Evolutionary conservation across 1,140 invertebrate genomes (phyloP), one percentile per base, ranked within the genome.

Genomic region (Lepidurus couesii): DNA sequence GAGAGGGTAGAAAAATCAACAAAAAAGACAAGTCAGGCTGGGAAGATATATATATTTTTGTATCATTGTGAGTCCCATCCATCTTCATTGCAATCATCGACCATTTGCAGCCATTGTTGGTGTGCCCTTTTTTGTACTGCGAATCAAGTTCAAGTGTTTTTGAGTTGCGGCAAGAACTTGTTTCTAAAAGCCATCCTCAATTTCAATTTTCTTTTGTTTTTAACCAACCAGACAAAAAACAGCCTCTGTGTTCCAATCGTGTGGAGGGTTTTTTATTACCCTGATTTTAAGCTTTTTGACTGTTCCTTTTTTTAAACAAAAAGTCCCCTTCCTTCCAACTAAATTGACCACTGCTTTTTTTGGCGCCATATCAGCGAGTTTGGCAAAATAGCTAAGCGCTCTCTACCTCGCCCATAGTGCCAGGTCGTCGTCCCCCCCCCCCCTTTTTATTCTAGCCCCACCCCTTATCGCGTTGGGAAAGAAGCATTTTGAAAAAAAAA

Each of bases 331-430:
- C 34, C 34, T 34, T 34, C 34, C 34, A 34, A 34, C 21, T 65
- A 21, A 65, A 65, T 13, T 65, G 53, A 21, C 21, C 34, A 34
- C 16, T 65, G 53, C 53, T 65, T 65, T 65, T 65, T 65, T 65
- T 65, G 53, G 53, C 53, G n/a, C 53, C 53, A 65, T 65, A 65
- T 65, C 13, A 65, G 53, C n/a, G 21, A 65, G 21, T 16, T 9
- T 65, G 21, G 53, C 53, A 9, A 65, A 47, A 65, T 65, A 44
- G 44, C 26, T 47, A 47, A 45, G 44, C 24, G 44, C 65, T 34
- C 76, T 53, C 76, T 65, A 53, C 76, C 65, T 77, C 65, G 45
- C n/a, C 76, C 44, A 21, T 53, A 65, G 74, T 34, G 24, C 65
- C 42, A 73, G 65, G 42, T 78, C 77, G 65, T 53, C 16, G 13